A percentile compares a stretch with the other conserved stretches of the same genome.
Evolutionary conservation across 1,140 invertebrate genomes (phyloP).

Genomic region (Hypsibius dujardini): DNA sequence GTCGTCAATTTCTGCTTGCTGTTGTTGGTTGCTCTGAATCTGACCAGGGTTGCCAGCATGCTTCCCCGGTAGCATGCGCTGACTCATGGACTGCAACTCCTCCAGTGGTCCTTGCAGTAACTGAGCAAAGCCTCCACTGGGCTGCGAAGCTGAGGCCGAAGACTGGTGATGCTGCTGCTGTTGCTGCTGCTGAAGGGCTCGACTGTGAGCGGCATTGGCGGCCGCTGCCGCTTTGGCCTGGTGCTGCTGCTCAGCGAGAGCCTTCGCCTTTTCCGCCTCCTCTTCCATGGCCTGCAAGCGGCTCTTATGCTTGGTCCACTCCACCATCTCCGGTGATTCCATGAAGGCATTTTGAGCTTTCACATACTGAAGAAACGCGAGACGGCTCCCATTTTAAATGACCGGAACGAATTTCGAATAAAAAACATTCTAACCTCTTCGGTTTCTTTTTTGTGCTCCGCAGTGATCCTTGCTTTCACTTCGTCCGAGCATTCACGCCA

Average conservation of each 20-base stretch:
- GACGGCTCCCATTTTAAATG: neutral
- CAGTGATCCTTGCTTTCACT: slow-evolving; percentile 80
- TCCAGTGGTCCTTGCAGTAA: neutral
- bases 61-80: neutral
- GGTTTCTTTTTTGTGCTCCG: slow-evolving; percentile 95
- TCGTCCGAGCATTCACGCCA: slow-evolving; percentile 84
- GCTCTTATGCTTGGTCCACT: neutral
- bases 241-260: neutral
- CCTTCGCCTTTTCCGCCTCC: neutral
- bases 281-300: neutral
- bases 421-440: slow-evolving; percentile 35
- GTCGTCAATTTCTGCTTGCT: too few species aligned
- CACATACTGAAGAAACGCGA: slow-evolving; percentile 1
- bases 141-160: too few species aligned
- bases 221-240: neutral
- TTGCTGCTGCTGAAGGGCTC: too few species aligned
- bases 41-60: too few species aligned
- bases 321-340: slow-evolving; percentile 1
- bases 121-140: neutral
- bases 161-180: too few species aligned
- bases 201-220: too few species aligned
- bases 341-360: neutral
- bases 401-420: neutral
- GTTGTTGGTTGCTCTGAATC: too few species aligned
- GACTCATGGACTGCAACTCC: slow-evolving; percentile 16